Percentiles rank a stretch among this genome's conserved stretches.
These are phyloP conservation scores for Volucella zonaria DNA, from an alignment of 2,888 invertebrate genomes.

Conservation along the genomic window DNA sequence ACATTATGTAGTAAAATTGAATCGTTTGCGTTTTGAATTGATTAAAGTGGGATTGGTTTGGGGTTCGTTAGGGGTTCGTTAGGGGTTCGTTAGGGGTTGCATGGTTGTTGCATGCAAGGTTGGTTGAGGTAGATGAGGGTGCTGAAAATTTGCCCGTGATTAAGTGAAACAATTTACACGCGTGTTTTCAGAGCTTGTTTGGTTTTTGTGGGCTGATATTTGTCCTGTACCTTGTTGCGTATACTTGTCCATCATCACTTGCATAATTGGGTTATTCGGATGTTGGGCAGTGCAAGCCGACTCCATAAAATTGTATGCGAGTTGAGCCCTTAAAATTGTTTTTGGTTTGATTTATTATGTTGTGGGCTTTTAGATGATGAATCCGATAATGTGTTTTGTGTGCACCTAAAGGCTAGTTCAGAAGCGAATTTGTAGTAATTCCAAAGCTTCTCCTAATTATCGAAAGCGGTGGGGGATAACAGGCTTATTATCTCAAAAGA, in stretches of 20 bases:
- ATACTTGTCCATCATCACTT: conserved; percentile 24
- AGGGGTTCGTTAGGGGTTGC: too few relatives aligned
- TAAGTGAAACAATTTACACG: conserved; percentile 44
- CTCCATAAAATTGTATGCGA: not conserved
- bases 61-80: not conserved
- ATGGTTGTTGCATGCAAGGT: too few relatives aligned
- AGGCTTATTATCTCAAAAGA: too few relatives aligned
- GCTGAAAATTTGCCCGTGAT: conserved; percentile 49
- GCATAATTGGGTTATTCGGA: conserved; percentile 38
- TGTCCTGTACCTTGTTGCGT: conserved; percentile 18
- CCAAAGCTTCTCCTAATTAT: too few relatives aligned
- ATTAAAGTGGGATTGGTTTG: not conserved
- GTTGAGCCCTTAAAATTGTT: too few relatives aligned
- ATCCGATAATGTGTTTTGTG: too few relatives aligned
- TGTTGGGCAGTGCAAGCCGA: conserved; percentile 21
- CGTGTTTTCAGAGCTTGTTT: not conserved
- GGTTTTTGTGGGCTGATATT: conserved; percentile 6
- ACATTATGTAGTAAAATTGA: conserved; percentile 31
- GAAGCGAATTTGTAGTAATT: too few relatives aligned
- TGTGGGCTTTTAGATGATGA: too few relatives aligned
- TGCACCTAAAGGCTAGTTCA: too few relatives aligned
- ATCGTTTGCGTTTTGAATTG: conserved; percentile 33
- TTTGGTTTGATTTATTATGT: conserved; percentile 6
- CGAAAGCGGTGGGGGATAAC: too few relatives aligned
- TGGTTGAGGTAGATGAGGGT: too few relatives aligned